These are phyloP conservation scores for Pica pica DNA, from an alignment of 2,113 vertebrate genomes.

Conservation along the genomic window DNA sequence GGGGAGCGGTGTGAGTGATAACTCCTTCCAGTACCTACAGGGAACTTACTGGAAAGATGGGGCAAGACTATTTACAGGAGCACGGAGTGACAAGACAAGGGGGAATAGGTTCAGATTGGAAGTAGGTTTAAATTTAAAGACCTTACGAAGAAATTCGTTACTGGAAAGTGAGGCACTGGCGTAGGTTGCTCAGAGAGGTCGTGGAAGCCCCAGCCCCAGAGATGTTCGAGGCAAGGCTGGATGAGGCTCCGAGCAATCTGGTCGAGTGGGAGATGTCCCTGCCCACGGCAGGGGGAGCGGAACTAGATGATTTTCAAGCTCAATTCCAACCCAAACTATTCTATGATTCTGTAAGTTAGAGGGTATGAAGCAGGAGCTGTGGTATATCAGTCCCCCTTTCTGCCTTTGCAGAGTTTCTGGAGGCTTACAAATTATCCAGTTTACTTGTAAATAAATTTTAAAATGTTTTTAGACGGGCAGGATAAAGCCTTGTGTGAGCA, in stretches of 20 bases:
- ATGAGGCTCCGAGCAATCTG: background rate
- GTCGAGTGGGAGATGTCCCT: background rate
- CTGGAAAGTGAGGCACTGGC: background rate
- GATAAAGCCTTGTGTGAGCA: background rate
- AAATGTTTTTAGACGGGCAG: background rate
- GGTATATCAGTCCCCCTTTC: accelerated
- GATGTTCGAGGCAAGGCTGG: background rate
- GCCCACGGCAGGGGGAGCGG: background rate
- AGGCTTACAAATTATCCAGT: too few species aligned
- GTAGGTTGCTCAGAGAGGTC: background rate
- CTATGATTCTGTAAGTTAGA: background rate
- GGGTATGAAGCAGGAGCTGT: background rate
- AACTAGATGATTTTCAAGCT: background rate
- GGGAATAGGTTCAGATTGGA: background rate
- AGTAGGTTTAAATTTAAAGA: background rate
- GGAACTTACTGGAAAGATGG: background rate
- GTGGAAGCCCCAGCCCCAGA: background rate
- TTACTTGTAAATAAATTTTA: background rate
- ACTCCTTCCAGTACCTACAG: background rate
- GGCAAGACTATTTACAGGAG: too few species aligned
- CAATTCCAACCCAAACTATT: background rate
- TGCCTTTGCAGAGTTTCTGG: too few species aligned
- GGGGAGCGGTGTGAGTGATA: accelerated
- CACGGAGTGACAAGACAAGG: background rate
- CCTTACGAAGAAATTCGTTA: too few species aligned